Percentiles rank a stretch among this genome's conserved stretches.
Evolutionary conservation across 2,888 invertebrate genomes (phyloP).

Genomic region (Melangyna quadrimaculata): DNA sequence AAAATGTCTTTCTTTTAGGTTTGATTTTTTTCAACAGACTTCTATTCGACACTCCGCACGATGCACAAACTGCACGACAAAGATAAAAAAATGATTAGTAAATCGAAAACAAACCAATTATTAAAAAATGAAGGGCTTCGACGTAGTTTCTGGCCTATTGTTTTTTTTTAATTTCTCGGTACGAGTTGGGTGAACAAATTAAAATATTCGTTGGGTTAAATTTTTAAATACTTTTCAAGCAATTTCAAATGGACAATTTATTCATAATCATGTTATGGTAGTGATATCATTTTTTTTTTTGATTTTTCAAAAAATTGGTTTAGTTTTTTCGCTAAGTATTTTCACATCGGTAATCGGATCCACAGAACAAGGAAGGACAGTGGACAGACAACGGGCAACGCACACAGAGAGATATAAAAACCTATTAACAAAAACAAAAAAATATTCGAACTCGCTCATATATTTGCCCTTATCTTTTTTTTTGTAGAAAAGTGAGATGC

Average conservation of each 20-base stretch:
- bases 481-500: conserved; percentile 20
- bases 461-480: conserved; percentile 32
- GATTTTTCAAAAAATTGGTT: not conserved
- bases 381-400: not conserved
- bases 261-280: not conserved
- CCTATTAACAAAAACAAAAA: conserved; percentile 67
- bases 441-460: conserved; percentile 18
- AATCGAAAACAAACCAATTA: not conserved
- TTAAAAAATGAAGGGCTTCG: conserved; percentile 34
- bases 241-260: not conserved
- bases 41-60: not conserved
- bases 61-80: not conserved
- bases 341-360: conserved; percentile 7
- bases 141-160: conserved; percentile 52
- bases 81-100: conserved; percentile 6
- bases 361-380: conserved; percentile 12
- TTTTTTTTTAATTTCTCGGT: not conserved
- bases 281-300: not conserved
- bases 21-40: not conserved
- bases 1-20: conserved; percentile 4
- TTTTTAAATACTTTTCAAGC: not conserved
- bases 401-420: conserved; percentile 15
- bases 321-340: conserved; percentile 31
- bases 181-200: not conserved
- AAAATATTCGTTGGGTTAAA: not conserved